Conservation (phyloP, 1,140 invertebrate species). For the Sesamia nonagrioides region DNA sequence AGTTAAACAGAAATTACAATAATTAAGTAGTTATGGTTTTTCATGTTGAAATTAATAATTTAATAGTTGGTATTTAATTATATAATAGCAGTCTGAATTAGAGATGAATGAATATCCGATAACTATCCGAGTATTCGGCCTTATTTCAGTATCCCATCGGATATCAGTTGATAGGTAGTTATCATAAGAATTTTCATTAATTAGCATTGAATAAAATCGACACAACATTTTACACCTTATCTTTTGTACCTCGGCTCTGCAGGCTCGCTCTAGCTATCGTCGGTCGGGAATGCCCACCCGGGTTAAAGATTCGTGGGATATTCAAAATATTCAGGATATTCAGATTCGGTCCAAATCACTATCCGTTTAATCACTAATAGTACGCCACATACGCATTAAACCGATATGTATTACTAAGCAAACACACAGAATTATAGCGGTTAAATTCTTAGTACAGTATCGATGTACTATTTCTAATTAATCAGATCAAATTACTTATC, state of each 20-base stretch:
- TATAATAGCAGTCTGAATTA: background rate
- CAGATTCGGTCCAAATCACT: no score
- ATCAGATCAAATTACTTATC: slow-evolving; percentile 21
- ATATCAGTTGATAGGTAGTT: background rate
- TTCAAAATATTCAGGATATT: no score
- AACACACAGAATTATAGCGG: background rate
- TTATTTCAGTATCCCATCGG: background rate
- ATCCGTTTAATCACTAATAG: no score
- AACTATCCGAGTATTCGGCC: background rate
- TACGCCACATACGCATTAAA: no score
- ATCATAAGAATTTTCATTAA: background rate
- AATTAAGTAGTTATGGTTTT: background rate
- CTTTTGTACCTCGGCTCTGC: no score
- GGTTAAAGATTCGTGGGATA: no score
- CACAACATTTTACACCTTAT: no score
- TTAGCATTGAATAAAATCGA: no score
- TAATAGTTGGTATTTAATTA: background rate
- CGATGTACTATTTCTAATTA: background rate
- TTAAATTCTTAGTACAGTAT: background rate
- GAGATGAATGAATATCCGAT: background rate
- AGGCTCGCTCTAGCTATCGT: no score
- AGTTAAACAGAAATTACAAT: background rate
- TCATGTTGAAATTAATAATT: background rate
- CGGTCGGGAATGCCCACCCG: no score
- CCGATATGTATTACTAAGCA: background rate